Conservation (phyloP, 2,888 invertebrate species). For the Gisinianus flammeolus region DNA sequence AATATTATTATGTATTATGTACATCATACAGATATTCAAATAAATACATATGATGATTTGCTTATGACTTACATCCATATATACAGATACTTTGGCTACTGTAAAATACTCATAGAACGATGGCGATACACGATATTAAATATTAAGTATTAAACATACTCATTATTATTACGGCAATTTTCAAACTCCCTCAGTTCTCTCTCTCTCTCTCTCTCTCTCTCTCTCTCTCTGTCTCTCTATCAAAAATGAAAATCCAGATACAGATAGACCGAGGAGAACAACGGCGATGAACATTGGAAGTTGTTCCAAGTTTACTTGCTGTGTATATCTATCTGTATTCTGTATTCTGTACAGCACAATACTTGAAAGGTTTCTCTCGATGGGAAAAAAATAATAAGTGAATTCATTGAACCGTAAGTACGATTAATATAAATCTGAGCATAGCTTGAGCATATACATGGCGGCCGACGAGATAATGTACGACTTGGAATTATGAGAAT, state of each 20-base stretch:
- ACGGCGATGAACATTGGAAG: constrained; percentile 22
- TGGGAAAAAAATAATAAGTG: constrained; percentile 31
- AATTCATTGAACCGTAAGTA: constrained; percentile 41
- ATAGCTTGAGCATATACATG: neutral
- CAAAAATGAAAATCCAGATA: neutral
- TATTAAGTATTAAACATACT: neutral
- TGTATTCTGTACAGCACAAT: neutral
- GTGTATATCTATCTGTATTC: constrained; percentile 4
- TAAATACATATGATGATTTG: neutral
- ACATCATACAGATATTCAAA: neutral
- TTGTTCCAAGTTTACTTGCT: constrained; percentile 4
- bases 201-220: constrained; percentile 29
- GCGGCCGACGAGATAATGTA: constrained; percentile 13
- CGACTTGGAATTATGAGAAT: constrained; percentile 18
- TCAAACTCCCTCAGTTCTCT: constrained; percentile 1
- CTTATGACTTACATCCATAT: neutral
- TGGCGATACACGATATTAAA: neutral
- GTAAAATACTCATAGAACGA: neutral
- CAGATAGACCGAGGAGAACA: neutral
- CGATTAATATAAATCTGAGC: constrained; percentile 35
- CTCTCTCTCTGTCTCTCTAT: constrained; percentile 22
- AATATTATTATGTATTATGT: neutral
- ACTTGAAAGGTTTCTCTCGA: neutral
- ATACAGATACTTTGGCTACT: too few relatives aligned
- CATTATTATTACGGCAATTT: neutral